Conservation (phyloP, 2,888 invertebrate species). For the Scaptodrosophila latifasciaeformis region DNA sequence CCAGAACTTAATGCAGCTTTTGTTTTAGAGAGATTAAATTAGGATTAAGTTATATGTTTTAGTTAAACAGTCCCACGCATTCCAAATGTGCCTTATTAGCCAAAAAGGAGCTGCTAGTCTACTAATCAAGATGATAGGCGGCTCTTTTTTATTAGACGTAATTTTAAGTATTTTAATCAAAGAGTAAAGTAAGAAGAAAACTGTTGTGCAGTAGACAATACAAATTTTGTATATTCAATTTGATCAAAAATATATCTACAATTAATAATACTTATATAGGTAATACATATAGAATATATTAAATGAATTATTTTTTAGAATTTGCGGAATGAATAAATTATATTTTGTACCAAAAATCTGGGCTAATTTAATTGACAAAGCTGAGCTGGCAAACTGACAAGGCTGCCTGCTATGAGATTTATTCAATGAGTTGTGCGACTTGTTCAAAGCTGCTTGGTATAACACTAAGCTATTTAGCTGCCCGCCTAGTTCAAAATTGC, state of each 20-base stretch:
- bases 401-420: no score
- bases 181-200: slow-evolving; percentile 5
- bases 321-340: slow-evolving; percentile 35
- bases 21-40: background rate
- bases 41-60: background rate
- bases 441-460: no score
- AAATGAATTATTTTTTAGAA: slow-evolving; percentile 28
- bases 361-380: background rate
- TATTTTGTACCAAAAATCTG: slow-evolving; percentile 50
- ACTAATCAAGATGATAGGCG: no score
- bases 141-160: background rate
- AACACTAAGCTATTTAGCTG: no score
- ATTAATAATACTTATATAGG: slow-evolving; percentile 30
- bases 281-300: slow-evolving; percentile 14
- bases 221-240: slow-evolving; percentile 23
- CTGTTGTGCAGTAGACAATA: slow-evolving; percentile 70
- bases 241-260: slow-evolving; percentile 31
- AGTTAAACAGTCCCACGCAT: slow-evolving; percentile 48
- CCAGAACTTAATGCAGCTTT: slow-evolving; percentile 58
- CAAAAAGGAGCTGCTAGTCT: no score
- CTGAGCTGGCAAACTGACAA: no score
- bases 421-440: no score
- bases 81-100: slow-evolving; percentile 71
- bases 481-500: no score
- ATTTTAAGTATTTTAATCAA: background rate